Base-by-base conservation (phyloP, 2,113 vertebrate species). In the Rhegmatorhina hoffmannsi region DNA sequence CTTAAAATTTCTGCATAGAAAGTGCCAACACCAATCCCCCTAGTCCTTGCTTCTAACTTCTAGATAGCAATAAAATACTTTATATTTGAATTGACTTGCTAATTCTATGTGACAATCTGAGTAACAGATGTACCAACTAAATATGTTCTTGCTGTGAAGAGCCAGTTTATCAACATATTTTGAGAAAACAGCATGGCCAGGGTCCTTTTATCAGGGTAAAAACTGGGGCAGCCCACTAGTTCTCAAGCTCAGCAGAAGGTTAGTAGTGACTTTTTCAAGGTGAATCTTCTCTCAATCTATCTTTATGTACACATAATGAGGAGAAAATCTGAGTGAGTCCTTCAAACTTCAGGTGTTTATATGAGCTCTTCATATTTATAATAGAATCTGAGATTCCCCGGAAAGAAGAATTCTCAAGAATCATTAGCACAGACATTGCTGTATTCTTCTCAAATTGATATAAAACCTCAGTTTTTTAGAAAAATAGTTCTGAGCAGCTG, bases 81-180 rank as follows among this genome's bases (percentile, higher is more conserved):
- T 72, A 68, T 92, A 87, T 95, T 91, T 91, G 15, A 92, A 92
- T 55, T 87, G 44, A 87, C 96, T 94, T 92, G 21, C 33, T 94
- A 94, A 95, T 84, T 92, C 87, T 96, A 0, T 63, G 56, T 6
- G 33, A 92, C 84, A 94, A 94, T 76, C 63, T 80, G 86, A 91
- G 84, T 77, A 95, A 80, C 64, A 89, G 68, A 81, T 68, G 49
- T 78, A 92, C 64, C 90, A 96, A 33, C 82, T 87, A 84, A 89
- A 91, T 75, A 17, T 68, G 73, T 68, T 95, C 90, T 78, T 87
- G 84, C 81, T 91, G 74, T 87, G 84, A 94, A 92, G 69, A 89
- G 69, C 34, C 74, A 79, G 77, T 96, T 87, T 79, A 87, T 82
- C 80, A 94, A 87, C 69, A 34, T 78, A 87, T 89, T 92, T 82